Evolutionary conservation across 2,113 vertebrate species (phyloP), one percentile per base, ranked within the genome.

Genomic region (Dinomys branickii): DNA sequence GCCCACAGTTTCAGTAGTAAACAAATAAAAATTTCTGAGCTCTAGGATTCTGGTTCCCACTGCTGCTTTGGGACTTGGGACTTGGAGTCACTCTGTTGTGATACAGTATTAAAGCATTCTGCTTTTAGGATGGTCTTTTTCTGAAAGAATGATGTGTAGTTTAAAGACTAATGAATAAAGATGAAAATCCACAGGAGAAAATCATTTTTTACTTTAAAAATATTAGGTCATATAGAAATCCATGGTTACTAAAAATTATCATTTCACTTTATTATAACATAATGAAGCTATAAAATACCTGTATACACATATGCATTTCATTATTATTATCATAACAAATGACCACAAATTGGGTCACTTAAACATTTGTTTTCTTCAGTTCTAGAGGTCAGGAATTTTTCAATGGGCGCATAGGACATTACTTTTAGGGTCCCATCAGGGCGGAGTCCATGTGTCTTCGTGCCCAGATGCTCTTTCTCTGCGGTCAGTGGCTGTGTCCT

Each of bases 401-500:
- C 59, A 52, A 59, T 9, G n/a, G 1, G 4, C 52, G 13, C 17
- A n/a, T 5, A n/a, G 24, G 7, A 3, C 12, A 71, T 7, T 22
- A 69, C 69, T 59, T 10, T 17, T 28, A 47, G 38, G 28, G 20
- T 33, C 12, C 14, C 3, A 3, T 41, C 50, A 54, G 3, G 13
- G 41, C 47, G 20, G 4, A 54, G 52, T 26, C 11, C 77, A 22
- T 38, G 77, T 44, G 1, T 2, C 67, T 61, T 38, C 19, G 12
- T 4, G 78, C 22, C 13, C 12, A 69, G 5, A 75, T 0, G 1
- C 0, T 52, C 77, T n/a, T n/a, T n/a, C n/a, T 2, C 4, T 26
- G 1, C 54, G 61, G n/a, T 85, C 20, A 28, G 85, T 58, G 28
- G 13, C 9, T 47, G 19, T 24, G 41, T 17, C 1, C 3, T 33